Evolutionary conservation across 2,797 vertebrate genomes (phyloP).

Genomic region (Enteromius argenteus): DNA sequence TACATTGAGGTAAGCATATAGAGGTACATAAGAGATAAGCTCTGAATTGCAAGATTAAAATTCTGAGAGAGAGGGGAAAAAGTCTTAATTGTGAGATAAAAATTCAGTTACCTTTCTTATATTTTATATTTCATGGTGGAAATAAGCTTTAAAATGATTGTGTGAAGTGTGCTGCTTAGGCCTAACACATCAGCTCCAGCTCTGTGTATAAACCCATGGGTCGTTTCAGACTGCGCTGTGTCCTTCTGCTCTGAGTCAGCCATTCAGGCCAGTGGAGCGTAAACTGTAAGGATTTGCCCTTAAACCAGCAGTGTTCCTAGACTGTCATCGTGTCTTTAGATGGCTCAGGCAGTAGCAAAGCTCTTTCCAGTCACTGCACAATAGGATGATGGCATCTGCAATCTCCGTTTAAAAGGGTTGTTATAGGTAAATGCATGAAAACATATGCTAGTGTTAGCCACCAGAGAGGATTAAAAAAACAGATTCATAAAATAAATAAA

Average conservation of each 20-base stretch:
- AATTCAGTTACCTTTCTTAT: not conserved
- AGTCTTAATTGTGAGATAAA: not conserved
- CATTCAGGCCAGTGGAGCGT: constrained; percentile 65
- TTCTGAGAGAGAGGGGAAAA: not conserved
- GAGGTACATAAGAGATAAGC: too few species aligned
- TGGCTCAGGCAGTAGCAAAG: constrained; percentile 14
- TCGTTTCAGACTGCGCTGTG: constrained; percentile 39
- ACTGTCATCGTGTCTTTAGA: constrained; percentile 26
- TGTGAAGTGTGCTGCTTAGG: not conserved
- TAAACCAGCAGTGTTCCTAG: constrained; percentile 67
- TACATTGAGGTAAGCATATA: not conserved
- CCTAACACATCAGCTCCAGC: not conserved
- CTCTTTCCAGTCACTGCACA: not conserved
- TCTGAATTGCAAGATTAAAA: not conserved
- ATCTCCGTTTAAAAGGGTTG: not conserved
- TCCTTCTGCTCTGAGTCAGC: constrained; percentile 63
- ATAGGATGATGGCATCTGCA: not conserved
- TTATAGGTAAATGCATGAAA: constrained; percentile 3
- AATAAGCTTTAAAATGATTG: not conserved
- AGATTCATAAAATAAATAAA: too few species aligned
- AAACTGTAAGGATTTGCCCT: constrained; percentile 71
- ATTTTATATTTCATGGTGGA: not conserved
- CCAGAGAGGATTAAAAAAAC: not conserved
- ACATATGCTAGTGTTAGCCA: not conserved
- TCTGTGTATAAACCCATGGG: not conserved